phyloP scores from a whole-genome alignment of 2,888 invertebrate genomes.

The Escarpia spicata region DNA sequence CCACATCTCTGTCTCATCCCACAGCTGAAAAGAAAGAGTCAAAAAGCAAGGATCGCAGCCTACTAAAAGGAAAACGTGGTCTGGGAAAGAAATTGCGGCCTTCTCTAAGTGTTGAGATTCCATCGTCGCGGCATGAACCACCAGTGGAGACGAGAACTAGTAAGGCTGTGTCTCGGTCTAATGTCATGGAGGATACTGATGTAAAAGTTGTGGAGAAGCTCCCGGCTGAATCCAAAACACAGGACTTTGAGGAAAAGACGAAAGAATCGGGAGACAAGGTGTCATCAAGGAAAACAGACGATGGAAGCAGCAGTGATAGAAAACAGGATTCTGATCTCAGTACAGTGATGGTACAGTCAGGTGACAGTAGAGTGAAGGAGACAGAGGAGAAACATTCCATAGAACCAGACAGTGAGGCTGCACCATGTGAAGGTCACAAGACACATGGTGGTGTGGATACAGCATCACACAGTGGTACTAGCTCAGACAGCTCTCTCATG shows the following conservation, averaged over 20 bases:
- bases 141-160: neutral
- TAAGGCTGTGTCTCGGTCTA: neutral
- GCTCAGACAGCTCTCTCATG: neutral
- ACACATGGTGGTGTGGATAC: neutral
- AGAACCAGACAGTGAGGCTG: neutral
- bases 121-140: neutral
- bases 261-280: neutral
- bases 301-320: neutral
- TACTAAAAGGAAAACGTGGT: neutral
- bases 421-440: neutral
- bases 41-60: slow-evolving; percentile 12
- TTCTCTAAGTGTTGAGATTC: neutral
- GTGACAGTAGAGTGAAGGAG: neutral
- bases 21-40: neutral
- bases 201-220: neutral
- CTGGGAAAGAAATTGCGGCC: neutral
- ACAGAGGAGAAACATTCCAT: neutral
- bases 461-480: neutral
- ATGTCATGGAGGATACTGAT: neutral
- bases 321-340: neutral
- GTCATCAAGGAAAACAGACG: neutral
- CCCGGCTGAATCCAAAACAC: neutral
- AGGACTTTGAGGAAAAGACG: neutral
- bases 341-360: neutral
- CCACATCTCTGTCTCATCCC: neutral